Conservation (phyloP, 2,888 invertebrate genomes). For the Eulithis prunata region DNA sequence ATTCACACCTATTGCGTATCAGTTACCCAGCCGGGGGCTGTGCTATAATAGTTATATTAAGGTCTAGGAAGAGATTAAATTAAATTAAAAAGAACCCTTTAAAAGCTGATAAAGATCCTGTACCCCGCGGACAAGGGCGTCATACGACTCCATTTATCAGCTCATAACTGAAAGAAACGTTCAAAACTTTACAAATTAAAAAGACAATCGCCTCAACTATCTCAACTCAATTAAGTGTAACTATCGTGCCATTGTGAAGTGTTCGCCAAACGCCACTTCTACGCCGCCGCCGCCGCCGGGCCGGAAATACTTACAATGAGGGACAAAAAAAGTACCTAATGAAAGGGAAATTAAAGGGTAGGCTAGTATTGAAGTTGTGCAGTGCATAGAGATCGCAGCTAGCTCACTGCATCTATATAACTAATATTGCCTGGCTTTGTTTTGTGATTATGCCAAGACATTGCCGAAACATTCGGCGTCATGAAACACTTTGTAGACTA, state of each 20-base stretch:
- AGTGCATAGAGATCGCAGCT: conserved; percentile 10
- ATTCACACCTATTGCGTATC: too few relatives aligned
- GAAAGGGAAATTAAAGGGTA: conserved; percentile 28
- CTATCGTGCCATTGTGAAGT: conserved; percentile 20
- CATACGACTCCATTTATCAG: conserved; percentile 12
- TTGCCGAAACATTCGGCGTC: too few relatives aligned
- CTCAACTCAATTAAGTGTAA: conserved; percentile 27
- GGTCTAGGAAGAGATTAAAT: background rate
- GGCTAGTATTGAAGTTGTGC: conserved; percentile 8
- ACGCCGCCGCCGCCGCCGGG: too few relatives aligned
- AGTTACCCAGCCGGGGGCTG: too few relatives aligned
- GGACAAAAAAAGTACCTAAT: conserved; percentile 19
- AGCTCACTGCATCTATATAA: background rate
- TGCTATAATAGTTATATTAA: too few relatives aligned
- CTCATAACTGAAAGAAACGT: conserved; percentile 26
- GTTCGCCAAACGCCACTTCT: background rate
- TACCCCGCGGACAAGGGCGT: background rate
- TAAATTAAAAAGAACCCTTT: background rate
- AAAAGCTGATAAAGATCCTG: conserved; percentile 5
- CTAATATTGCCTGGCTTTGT: too few relatives aligned
- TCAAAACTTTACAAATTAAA: conserved; percentile 30
- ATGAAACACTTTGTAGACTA: too few relatives aligned
- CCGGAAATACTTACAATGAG: background rate
- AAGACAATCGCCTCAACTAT: conserved; percentile 27
- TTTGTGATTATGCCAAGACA: too few relatives aligned